Conservation (phyloP, 2,113 vertebrate species). For the Amblyornis subalaris region DNA sequence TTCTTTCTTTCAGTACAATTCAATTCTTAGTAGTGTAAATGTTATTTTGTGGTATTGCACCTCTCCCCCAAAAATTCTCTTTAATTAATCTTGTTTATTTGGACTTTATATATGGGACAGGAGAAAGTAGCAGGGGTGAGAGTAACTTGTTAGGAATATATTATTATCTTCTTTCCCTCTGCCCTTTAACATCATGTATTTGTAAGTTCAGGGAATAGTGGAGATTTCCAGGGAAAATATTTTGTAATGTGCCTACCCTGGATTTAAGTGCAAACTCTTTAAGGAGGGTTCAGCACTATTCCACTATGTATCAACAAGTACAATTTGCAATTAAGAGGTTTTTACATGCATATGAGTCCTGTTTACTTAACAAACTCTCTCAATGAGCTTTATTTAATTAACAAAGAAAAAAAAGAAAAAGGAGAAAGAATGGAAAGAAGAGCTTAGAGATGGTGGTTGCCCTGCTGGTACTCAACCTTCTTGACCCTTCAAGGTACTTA, state of each 20-base stretch:
- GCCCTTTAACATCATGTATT: background rate
- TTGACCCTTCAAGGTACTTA: background rate
- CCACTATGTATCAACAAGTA: background rate
- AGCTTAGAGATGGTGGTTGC: background rate
- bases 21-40: background rate
- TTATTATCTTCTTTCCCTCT: background rate
- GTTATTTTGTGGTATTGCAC: background rate
- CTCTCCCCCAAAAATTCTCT: background rate
- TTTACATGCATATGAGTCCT: background rate
- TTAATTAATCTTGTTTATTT: background rate
- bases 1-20: background rate
- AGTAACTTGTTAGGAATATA: background rate
- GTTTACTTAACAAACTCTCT: background rate
- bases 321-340: background rate
- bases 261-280: background rate
- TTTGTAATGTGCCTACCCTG: background rate
- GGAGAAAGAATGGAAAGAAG: background rate
- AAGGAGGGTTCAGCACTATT: background rate
- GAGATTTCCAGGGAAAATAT: background rate
- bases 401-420: background rate
- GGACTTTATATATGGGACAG: background rate
- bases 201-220: background rate
- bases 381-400: background rate
- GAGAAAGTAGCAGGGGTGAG: background rate
- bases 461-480: background rate